Base-by-base conservation (phyloP, 2,888 invertebrate species). In the Euplexia lucipara region DNA sequence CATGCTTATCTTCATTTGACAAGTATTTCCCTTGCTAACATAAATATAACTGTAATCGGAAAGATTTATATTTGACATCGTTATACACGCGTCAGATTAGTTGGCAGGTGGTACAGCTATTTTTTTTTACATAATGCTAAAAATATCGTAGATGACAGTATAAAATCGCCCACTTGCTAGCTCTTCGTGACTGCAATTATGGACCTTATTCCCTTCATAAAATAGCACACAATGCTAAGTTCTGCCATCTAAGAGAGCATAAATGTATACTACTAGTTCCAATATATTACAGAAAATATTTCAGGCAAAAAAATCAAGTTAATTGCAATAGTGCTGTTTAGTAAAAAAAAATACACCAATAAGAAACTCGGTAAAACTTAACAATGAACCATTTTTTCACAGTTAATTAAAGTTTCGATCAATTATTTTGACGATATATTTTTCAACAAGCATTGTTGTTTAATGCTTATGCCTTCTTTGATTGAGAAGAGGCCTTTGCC, bases 361-460 rank as follows among this genome's bases (percentile, higher is more conserved):
- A 18, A 49, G 49, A 62, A 68, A 47, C 41, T 62, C 16, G 14
- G 9, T 47, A 22, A 34, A 49, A 42, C 12, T 39, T n/a, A 58
- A 49, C 32, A 20, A 14, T 41, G n/a, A 6, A 2, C 52, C 42
- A 51, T 45, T 9, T 44, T 57, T 34, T 67, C 66, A 70, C 66
- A 61, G 47, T 16, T 49, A n/a, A n/a, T n/a, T n/a, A 41, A 18
- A 63, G 42, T 49, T 34, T 39, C 49, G 9, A 41, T 22, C 6
- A 26, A 5, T 26, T 26, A 26, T 26, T 26, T 26, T 26, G 5
- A 5, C 26, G 26, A 26, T 26, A 26, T 2, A 2, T 26, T 26
- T 26, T 26, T 5, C 5, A 26, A 26, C 26, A 26, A 26, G 26
- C 3, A 5, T 26, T 26, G 26, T 26, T 26, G 26, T 2, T 26